Evolutionary conservation across 2,797 vertebrate species (phyloP).

Genomic region (Iguana delicatissima): DNA sequence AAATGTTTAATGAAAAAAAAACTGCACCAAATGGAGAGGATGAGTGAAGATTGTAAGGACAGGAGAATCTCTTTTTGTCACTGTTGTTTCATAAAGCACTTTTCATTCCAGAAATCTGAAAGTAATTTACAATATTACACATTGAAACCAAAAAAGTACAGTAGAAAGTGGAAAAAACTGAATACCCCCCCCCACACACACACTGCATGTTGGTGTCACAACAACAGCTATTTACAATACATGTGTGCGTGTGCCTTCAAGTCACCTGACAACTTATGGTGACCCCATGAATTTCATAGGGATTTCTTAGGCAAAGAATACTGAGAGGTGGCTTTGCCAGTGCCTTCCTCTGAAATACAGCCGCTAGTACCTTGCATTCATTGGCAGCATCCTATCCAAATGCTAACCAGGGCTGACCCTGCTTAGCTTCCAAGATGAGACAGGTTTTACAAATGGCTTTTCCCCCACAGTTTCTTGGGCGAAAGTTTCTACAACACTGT

Average conservation of each 20-base stretch:
- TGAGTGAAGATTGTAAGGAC: conserved; percentile 2
- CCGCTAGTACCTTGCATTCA: no score
- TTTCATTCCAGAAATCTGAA: not conserved
- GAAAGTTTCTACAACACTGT: not conserved
- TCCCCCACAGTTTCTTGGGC: not conserved
- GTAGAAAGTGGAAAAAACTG: no score
- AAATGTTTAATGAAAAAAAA: not conserved
- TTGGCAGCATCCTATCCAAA: no score
- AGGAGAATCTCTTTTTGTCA: not conserved
- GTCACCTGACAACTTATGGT: no score
- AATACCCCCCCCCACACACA: no score
- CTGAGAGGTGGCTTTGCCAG: no score
- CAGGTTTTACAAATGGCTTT: not conserved
- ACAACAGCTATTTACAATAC: not conserved
- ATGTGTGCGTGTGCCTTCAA: no score
- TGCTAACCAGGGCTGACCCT: no score
- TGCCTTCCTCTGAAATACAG: no score
- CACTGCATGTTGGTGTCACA: not conserved
- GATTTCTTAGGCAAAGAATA: no score
- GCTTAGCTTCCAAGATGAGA: no score
- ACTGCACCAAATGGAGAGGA: not conserved
- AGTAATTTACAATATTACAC: not conserved
- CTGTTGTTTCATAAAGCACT: not conserved
- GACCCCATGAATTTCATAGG: no score
- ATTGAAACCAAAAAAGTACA: not conserved